Evolutionary conservation across 2,888 invertebrate species (phyloP), one percentile per base, ranked within the genome.

Genomic region (Phaonia tiefii): DNA sequence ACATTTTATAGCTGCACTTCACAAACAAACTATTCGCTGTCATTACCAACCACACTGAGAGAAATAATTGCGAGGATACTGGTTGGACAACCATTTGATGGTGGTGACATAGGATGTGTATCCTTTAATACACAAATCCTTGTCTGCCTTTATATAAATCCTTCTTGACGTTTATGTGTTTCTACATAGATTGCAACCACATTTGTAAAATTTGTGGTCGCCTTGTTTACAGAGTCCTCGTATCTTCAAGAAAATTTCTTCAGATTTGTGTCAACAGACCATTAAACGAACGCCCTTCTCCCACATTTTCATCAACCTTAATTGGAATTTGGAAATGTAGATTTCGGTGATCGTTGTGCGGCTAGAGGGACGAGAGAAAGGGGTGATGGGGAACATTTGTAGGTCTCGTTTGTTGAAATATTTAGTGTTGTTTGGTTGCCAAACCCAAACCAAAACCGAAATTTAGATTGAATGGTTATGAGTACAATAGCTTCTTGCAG

Each of bases 1-100:
- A 39, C 17, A 60, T 60, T 60, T 60, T 39, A 60, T 15, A 17
- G 60, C 37, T 60, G 49, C 49, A 49, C 49, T 49, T 20, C 58
- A 37, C 37, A 37, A 58, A 58, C 37, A 37, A 60, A 39, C 37
- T 17, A 17, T 15, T 60, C 17, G 2, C 2, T 60, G 60, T 39
- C 37, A 17, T n/a, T n/a, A n/a, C 17, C 7, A 37, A 37, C 17
- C 17, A 17, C 17, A 39, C 39, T 15, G 60, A 39, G 4, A 10
- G 25, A 17, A 10, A 39, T 15, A 17, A 39, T 11, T 26, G n/a
- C 25, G n/a, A 25, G 25, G 49, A 22, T 10, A 51, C 8, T n/a
- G 31, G 31, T 56, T 13, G 54, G 26, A 8, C 1, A 3, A n/a
- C n/a, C n/a, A n/a, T n/a, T n/a, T n/a, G n/a, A n/a, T n/a, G n/a